Evolutionary conservation across 2,113 vertebrate genomes (phyloP), one percentile per base, ranked within the genome.

Genomic region (Seriola aureovittata): DNA sequence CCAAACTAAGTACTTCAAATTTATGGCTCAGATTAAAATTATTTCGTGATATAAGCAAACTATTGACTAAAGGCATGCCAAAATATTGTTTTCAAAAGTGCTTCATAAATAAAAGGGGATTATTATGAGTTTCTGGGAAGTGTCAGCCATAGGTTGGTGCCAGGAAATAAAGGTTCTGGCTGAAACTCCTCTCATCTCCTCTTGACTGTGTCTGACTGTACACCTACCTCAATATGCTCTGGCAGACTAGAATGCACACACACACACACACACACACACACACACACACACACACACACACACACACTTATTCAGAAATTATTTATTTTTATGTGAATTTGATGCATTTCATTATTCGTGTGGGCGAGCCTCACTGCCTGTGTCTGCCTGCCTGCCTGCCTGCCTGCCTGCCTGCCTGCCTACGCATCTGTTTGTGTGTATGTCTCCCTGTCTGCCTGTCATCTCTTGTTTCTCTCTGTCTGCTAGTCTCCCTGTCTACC

Each of bases 211-310:
- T 91, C 82, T 87, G 84, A 88, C 80, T 88, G 68, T 55, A 89
- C 80, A 65, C 88, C 89, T 82, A 87, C 86, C 62, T 90, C 89
- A 89, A 64, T 91, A 86, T 81, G 82, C 69, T 85, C 71, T 75
- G 85, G 80, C 89, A 86, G 75, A 71, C 63, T 38, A 71, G 38
- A 72, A 70, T 50, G 25, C 81, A 85, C 82, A 88, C 75, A 71
- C 38, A 84, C 72, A 64, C 55, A 34, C 80, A 84, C 77, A 71
- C 74, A n/a, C 2, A 48, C 25, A 25, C 25, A 25, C 25, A 25
- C 78, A 60, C 78, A 71, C 38, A 81, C 72, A 65, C 25, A 25
- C 25, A 25, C 25, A 25, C 78, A 60, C 78, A 71, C 38, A 81
- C 72, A 65, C 48, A 34, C 80, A 84, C 74, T 69, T 71, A 23